Base-by-base conservation (phyloP, 2,888 invertebrate species). In the Listrodromus nycthemerus region DNA sequence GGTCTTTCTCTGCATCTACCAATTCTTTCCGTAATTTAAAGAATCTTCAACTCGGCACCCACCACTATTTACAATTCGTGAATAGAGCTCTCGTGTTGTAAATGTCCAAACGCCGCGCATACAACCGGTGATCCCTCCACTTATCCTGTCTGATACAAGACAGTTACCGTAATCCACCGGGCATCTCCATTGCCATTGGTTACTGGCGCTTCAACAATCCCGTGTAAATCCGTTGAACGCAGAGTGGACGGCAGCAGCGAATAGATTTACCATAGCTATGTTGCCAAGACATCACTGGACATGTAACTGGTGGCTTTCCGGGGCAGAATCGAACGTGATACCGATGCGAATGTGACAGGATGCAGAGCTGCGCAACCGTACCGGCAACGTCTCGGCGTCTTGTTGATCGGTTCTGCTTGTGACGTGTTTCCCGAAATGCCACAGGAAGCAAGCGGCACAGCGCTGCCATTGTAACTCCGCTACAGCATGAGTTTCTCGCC, bases 391-490 rank as follows among this genome's bases (percentile, higher is more conserved):
- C 24, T 58, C 27, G 63, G 71, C 61, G 61, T 83, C 67, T 61
- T 70, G 82, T 78, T 85, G 75, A 69, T 73, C 71, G 81, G 74
- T 55, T 79, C 66, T 79, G 63, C 45, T 50, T 80, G 81, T 87
- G 85, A 86, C 84, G 85, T 80, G 90, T 91, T 92, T 91, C 88
- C 87, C 89, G 90, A 89, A 89, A 90, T 91, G 91, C 89, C 90
- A 90, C 86, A 87, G 89, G 88, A 91, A 89, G 86, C 87, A 52
- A 78, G 55, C 58, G 27, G 27, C 58, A 61, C 58, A 13, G 58
- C 27, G 88, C 89, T 87, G 87, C 91, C 90, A 91, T 91, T 90
- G 91, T 91, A 91, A 91, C 82, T 58, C 71, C 45, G 81, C 45
- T 69, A 63, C 67, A 65, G 77, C 45, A 61, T 67, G 71, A 70